Base-by-base conservation (phyloP, 2,888 invertebrate species). In the Philhelius pedissequus region DNA sequence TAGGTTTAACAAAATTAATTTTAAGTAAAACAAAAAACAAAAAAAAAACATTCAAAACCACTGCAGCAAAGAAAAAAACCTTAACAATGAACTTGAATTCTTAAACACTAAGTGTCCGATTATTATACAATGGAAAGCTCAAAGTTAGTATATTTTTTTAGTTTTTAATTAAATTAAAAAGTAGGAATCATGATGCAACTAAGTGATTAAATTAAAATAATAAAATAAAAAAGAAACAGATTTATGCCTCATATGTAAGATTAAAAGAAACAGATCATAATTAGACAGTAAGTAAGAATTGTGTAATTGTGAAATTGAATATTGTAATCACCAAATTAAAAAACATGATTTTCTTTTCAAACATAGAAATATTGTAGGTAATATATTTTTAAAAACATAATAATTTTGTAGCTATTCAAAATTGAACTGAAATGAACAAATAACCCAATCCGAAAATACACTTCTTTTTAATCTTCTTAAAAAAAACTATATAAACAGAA, bases 101-200 rank as follows among this genome's bases (percentile, higher is more conserved):
- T 56, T 52, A 74, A 43, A 45, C 20, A 64, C 30, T 45, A 68
- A 60, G 52, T 35, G 50, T 58, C 66, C 58, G 30, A 64, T 52
- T 35, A 40, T 66, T 30, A 52, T 64, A 79, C 50, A 40, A 64
- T 77, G 62, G 50, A 79, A 69, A 66, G 79, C 75, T 79, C 75
- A 70, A 84, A 75, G 18, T 27, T 84, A 79, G 79, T 54, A 32
- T 84, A 80, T 79, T 69, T 74, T 45, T 60, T 50, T 80, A 79
- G 70, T 56, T 78, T 40, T 78, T 45, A 73, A 74, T 48, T 27
- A 30, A 64, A 50, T 18, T 27, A 64, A 40, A 45, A 27, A 68
- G 62, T 43, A 15, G 18, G 43, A 43, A 15, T 27, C 64, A 32
- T 22, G 9, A 43, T 43, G 18, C 62, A 62, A 58, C 30, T 54